These are phyloP conservation scores for Hemithea aestivaria DNA, from an alignment of 2,888 invertebrate genomes.

Conservation along the genomic window DNA sequence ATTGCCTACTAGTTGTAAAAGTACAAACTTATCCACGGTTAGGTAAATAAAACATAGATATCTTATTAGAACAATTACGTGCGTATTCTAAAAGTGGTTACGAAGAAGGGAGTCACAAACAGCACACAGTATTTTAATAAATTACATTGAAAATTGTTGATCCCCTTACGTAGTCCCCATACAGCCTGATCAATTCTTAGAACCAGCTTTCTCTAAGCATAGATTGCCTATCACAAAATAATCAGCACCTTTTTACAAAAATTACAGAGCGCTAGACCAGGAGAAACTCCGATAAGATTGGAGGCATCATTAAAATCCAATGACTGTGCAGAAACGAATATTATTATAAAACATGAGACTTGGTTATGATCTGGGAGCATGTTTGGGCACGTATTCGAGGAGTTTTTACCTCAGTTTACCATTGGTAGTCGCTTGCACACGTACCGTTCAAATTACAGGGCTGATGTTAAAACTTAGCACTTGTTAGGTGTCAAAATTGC, in stretches of 20 bases:
- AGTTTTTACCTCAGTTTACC: conserved; percentile 16
- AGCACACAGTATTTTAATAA: too few relatives aligned
- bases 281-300: conserved; percentile 47
- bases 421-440: conserved; percentile 45
- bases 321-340: conserved; percentile 62
- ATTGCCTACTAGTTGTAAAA: too few relatives aligned
- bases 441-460: conserved; percentile 66
- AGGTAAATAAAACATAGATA: too few relatives aligned
- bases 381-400: conserved; percentile 45
- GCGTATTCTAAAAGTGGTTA: too few relatives aligned
- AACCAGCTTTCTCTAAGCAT: conserved; percentile 18
- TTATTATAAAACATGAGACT: conserved; percentile 67
- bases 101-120: too few relatives aligned
- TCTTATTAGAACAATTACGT: too few relatives aligned
- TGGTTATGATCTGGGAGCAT: conserved; percentile 54
- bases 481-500: conserved; percentile 78
- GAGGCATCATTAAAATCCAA: conserved; percentile 64
- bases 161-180: too few relatives aligned
- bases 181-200: conserved; percentile 3
- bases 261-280: conserved; percentile 58
- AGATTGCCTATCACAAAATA: conserved; percentile 23
- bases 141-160: too few relatives aligned
- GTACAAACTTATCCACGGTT: too few relatives aligned
- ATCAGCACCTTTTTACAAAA: conserved; percentile 45
- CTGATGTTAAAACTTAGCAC: conserved; percentile 67